These are phyloP conservation scores for Melanostigma gelatinosum DNA, from an alignment of 2,113 vertebrate genomes.

Conservation along the genomic window DNA sequence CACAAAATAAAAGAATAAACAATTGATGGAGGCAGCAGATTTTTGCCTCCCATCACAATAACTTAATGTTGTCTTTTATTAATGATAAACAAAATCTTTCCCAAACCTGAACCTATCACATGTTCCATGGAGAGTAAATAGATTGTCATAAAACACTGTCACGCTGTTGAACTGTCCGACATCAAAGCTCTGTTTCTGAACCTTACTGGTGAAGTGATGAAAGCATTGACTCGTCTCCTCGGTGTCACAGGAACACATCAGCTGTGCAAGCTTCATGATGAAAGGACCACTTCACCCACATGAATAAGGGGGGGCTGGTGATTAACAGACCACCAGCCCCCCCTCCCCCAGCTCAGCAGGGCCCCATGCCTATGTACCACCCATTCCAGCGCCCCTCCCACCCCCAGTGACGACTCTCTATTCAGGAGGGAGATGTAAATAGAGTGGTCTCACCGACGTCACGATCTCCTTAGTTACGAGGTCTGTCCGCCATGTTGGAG, in stretches of 20 bases:
- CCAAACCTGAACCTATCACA: neutral
- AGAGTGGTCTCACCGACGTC: too few species aligned
- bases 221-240: neutral
- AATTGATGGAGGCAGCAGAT: too few species aligned
- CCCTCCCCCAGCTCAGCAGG: too few species aligned
- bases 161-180: neutral
- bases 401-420: too few species aligned
- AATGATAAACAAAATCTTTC: neutral
- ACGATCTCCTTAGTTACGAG: too few species aligned
- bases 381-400: too few species aligned
- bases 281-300: neutral
- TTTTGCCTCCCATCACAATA: neutral
- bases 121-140: neutral
- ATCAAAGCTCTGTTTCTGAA: neutral
- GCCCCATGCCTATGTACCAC: too few species aligned
- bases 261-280: neutral
- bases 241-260: neutral
- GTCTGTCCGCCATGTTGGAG: too few species aligned
- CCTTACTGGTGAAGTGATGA: slow-evolving; percentile 1
- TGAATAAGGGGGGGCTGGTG: neutral
- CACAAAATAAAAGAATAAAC: too few species aligned
- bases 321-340: too few species aligned
- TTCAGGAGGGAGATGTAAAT: too few species aligned
- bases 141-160: neutral
- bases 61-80: neutral